These are phyloP conservation scores for Bubo bubo DNA, from an alignment of 2,113 vertebrate species.

Conservation along the genomic window DNA sequence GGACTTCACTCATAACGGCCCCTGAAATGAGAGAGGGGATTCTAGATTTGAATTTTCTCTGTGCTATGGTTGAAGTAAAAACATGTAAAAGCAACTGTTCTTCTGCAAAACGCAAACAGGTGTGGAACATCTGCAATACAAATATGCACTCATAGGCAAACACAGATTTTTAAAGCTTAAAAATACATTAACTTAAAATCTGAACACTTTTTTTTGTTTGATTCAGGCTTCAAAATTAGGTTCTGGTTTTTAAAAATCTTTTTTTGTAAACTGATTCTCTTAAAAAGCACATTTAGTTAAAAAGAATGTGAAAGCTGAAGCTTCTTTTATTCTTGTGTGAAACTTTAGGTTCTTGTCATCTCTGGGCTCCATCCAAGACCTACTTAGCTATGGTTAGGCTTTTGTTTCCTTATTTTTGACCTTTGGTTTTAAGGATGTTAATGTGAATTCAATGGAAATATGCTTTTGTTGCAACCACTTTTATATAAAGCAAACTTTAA, in stretches of 20 bases:
- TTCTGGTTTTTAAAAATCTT: neutral
- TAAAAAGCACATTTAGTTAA: neutral
- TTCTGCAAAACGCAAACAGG: neutral
- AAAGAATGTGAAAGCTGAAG: neutral
- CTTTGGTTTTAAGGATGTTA: conserved; percentile 3
- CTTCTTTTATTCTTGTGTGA: neutral
- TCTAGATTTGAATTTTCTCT: neutral
- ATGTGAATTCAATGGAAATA: neutral
- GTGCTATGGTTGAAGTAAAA: neutral
- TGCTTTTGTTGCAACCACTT: neutral
- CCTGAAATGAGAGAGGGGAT: neutral
- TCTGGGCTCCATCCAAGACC: neutral
- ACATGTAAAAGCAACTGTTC: neutral
- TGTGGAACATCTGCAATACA: neutral
- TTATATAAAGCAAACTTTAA: neutral
- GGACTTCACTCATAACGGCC: neutral
- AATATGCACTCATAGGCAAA: neutral
- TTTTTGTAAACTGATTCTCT: neutral
- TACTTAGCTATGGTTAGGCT: neutral
- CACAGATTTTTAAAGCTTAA: neutral
- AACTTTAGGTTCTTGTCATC: neutral
- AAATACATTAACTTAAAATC: neutral
- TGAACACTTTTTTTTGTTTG: neutral
- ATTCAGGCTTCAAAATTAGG: neutral
- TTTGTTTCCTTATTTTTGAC: conserved; percentile 21